Evolutionary conservation across 1,140 invertebrate species (phyloP), one percentile per base, ranked within the genome.

Genomic region (Reticulitermes speratus): DNA sequence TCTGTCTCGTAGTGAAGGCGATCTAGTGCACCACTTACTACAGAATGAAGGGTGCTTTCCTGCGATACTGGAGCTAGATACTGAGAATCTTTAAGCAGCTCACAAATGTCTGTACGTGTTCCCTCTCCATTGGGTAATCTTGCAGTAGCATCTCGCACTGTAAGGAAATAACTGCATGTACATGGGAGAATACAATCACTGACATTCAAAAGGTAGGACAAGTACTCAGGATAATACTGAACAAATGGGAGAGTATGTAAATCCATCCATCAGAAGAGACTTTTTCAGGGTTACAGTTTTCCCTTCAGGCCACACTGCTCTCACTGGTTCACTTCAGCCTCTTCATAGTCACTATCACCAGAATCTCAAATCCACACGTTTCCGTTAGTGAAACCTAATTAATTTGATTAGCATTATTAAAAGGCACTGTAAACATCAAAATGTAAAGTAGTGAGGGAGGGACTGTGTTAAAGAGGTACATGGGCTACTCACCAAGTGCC

Each of bases 41-140:
- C 96, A 12, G 95, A 96, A 90, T 97, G 96, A 7, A 97, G 89
- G 75, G 87, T 92, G 90, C 87, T 92, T 90, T 89, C 93, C 90
- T 88, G 90, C 88, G 88, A 91, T 89, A 90, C 95, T 59, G 94
- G 93, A 38, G 94, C 93, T 48, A 98, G 93, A 88, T 97, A 98
- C 89, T 97, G 96, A 0, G 97, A 98, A 89, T 96, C 96, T 89
- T 96, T 95, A 11, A 97, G 89, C 81, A 97, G 91, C 88, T 96
- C 95, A 91, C 96, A 96, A 88, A 99, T 98, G 89, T 99, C 97
- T 9, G 96, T 94, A 45, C 97, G 91, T 0, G 97, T 98, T 44
- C 98, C 98, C 92, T 99, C 97, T 0, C 98, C 97, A 91, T 97
- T 98, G 1, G 98, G 98, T 86, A 99, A 91, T 82, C 98, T 92